Evolutionary conservation across 2,113 vertebrate species (phyloP).

Genomic region (Coptodon bakossiorum): DNA sequence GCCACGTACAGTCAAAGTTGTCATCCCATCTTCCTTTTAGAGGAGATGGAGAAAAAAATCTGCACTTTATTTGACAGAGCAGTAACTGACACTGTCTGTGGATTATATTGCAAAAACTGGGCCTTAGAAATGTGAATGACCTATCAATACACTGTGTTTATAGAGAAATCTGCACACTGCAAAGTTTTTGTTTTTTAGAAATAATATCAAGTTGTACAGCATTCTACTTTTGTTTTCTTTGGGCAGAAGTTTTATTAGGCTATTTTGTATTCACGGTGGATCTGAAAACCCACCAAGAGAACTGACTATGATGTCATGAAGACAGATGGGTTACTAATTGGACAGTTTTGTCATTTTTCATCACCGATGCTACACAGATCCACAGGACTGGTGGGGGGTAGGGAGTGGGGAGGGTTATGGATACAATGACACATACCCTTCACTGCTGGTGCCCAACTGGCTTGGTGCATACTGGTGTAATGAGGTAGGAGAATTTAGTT

Average conservation of each 20-base stretch:
- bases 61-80: conserved; percentile 30
- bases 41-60: background rate
- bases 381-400: background rate
- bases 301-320: background rate
- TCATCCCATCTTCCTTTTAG: conserved; percentile 25
- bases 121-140: background rate
- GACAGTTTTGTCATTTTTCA: background rate
- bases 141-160: background rate
- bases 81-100: conserved; percentile 10
- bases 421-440: background rate
- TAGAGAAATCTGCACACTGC: background rate
- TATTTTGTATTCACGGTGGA: background rate
- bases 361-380: background rate
- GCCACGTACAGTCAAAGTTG: conserved; percentile 3
- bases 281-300: background rate
- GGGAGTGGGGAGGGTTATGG: background rate
- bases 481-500: background rate
- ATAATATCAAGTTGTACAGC: background rate
- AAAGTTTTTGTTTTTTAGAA: background rate
- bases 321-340: background rate
- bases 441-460: background rate
- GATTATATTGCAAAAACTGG: background rate
- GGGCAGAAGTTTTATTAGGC: background rate
- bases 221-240: background rate
- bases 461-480: background rate